Percentiles rank a stretch among this genome's conserved stretches.
These are phyloP conservation scores for Galeruca laticollis DNA, from an alignment of 2,888 invertebrate genomes.

Conservation along the genomic window DNA sequence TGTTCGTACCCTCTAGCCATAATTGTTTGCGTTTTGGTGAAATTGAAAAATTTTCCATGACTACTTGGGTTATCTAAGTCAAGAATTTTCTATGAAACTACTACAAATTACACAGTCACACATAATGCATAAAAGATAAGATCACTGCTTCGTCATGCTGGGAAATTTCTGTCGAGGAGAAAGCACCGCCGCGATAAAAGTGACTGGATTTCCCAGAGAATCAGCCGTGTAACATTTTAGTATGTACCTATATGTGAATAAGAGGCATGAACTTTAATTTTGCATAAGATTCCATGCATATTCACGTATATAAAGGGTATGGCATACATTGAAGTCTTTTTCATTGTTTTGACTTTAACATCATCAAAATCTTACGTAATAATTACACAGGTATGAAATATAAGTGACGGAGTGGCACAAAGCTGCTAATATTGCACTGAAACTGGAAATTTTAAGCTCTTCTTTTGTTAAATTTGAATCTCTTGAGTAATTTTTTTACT, in stretches of 20 bases:
- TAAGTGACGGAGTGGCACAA: too few species aligned
- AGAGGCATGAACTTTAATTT: neutral
- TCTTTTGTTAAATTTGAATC: too few species aligned
- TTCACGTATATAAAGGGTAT: neutral
- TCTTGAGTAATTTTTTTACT: too few species aligned
- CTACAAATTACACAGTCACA: neutral
- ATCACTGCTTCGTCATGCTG: conserved; percentile 3
- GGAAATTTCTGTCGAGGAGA: neutral
- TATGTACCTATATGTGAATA: neutral
- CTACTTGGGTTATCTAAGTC: neutral
- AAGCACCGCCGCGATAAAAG: neutral
- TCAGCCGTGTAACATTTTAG: neutral
- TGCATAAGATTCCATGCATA: neutral
- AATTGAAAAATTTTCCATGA: conserved; percentile 18
- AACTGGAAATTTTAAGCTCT: too few species aligned
- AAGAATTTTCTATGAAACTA: neutral
- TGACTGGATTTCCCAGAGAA: neutral
- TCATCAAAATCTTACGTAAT: too few species aligned
- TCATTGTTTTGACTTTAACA: too few species aligned
- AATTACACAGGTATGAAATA: too few species aligned
- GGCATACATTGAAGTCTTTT: too few species aligned
- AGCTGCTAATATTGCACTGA: too few species aligned
- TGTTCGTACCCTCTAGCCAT: neutral
- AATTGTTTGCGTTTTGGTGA: conserved; percentile 6
- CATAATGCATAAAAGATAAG: conserved; percentile 2